Evolutionary conservation across 2,113 vertebrate genomes (phyloP).

Genomic region (rat (Rattus norvegicus)): DNA sequence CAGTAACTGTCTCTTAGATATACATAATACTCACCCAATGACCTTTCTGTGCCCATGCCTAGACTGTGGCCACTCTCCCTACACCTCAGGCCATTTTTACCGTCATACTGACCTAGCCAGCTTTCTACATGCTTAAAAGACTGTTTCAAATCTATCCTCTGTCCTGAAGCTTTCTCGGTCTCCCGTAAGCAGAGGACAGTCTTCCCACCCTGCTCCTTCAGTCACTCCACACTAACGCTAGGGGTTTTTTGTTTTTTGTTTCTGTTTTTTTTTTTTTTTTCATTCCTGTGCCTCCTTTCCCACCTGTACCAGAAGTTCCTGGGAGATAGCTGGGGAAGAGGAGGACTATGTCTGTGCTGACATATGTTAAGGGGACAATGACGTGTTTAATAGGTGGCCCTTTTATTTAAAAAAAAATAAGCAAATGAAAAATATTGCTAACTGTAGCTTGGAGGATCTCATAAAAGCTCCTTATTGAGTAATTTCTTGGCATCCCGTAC

Average conservation of each 20-base stretch:
- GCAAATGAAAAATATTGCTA: not conserved
- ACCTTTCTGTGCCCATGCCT: not conserved
- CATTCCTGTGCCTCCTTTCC: not conserved
- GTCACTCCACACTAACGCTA: not conserved
- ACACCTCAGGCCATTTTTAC: not conserved
- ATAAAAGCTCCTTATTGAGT: not conserved
- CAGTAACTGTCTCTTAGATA: not conserved
- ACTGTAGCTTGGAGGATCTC: not conserved
- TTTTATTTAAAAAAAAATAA: not conserved
- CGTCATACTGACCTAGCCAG: not conserved
- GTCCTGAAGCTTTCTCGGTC: not conserved
- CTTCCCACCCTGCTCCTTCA: no score
- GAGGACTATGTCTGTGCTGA: not conserved
- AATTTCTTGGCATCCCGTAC: not conserved
- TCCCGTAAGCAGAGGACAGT: not conserved
- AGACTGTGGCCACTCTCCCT: not conserved
- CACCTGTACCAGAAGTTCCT: not conserved
- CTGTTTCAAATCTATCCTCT: not conserved
- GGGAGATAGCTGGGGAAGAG: not conserved
- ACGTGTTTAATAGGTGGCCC: not conserved
- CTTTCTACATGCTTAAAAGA: not conserved
- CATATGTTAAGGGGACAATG: not conserved
- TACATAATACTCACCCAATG: not conserved
- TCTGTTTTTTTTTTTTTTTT: not conserved
- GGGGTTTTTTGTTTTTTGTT: no score